Evolutionary conservation across 1,140 invertebrate species (phyloP), one percentile per base, ranked within the genome.

Genomic region (Laupala kohalensis): DNA sequence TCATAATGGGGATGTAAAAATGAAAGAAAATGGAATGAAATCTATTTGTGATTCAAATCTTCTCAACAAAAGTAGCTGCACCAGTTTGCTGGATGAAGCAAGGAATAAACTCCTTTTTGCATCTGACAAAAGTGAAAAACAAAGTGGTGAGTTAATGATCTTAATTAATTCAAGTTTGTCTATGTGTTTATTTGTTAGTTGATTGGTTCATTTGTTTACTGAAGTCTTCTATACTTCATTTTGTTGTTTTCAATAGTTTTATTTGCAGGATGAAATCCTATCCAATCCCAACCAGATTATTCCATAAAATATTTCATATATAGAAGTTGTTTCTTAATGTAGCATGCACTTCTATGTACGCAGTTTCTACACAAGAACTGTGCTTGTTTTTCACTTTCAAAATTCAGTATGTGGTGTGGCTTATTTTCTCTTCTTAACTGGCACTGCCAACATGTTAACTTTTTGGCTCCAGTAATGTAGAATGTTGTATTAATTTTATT

Each of bases 1-100:
- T 23, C 67, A 68, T 23, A 75, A 75, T 4, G 81, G 81, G 66
- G 80, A 80, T 73, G 79, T 81, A 37, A 82, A 81, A 76, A 76
- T 82, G 63, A 78, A 78, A 23, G 77, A 74, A 69, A 68, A 63
- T 0, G 68, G 74, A 67, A 53, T 30, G 12, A 71, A 68, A 23
- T 15, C 19, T 9, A n/a, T 27, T 12, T 29, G 15, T 68, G 67
- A 68, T n/a, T 53, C 37, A 9, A 13, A 9, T 2, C 19, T 19
- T 19, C 37, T 53, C 9, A 53, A 53, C 1, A 53, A 53, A 53
- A 53, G 37, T 19, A 53, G 37, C 19, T 53, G 37, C 37, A 53
- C 9, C 37, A 53, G 37, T 4, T 53, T 53, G 19, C 19, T 53
- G 37, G 37, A 53, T 9, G 37, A 53, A 53, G 37, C 37, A 4